Evolutionary conservation across 1,140 invertebrate genomes (phyloP).

Genomic region (Penaeus japonicus): DNA sequence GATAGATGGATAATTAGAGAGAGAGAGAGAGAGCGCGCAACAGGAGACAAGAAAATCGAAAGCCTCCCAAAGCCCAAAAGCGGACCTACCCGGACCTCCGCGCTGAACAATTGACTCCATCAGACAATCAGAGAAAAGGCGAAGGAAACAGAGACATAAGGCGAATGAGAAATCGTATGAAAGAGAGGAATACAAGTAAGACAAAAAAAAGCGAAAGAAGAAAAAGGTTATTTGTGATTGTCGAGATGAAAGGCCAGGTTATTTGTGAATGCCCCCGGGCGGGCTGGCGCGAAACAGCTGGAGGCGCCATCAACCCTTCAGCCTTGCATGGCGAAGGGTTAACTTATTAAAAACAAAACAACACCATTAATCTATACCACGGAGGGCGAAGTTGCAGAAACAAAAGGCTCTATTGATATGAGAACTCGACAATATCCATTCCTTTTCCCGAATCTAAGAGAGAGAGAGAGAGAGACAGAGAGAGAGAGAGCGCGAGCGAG

Average conservation of each 20-base stretch:
- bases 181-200: not conserved
- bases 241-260: conserved; percentile 3
- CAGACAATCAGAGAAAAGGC: not conserved
- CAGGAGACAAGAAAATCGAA: not conserved
- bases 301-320: not conserved
- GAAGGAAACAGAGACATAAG: not conserved
- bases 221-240: not conserved
- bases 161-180: not conserved
- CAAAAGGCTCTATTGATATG: conserved; percentile 41
- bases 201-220: not conserved
- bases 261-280: not conserved
- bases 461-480: not conserved
- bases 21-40: not conserved
- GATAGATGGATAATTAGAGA: not conserved
- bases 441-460: conserved; percentile 28
- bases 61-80: no score
- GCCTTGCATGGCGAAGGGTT: not conserved
- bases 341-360: conserved; percentile 40
- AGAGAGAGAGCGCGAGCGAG: conserved; percentile 10
- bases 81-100: no score
- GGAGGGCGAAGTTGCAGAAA: conserved; percentile 33
- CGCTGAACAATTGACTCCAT: no score
- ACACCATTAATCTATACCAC: conserved; percentile 42
- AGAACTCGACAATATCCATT: conserved; percentile 51
- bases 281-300: not conserved